Evolutionary conservation across 2,888 invertebrate genomes (phyloP), one percentile per base, ranked within the genome.

Genomic region (Colostygia pectinataria): DNA sequence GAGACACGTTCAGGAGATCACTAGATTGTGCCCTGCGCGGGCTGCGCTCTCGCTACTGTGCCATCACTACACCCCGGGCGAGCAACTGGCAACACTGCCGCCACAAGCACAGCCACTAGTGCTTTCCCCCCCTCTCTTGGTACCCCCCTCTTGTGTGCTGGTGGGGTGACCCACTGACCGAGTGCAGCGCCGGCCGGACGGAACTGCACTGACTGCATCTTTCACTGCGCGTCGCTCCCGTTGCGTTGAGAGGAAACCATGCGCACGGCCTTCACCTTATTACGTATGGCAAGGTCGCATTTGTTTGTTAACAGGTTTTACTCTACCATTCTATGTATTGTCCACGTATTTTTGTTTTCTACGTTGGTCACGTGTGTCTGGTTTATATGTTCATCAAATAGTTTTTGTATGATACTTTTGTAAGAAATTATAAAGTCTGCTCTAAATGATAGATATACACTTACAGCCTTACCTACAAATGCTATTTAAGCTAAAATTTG

Each of bases 81-180:
- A 41, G 62, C 68, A 66, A 68, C 69, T 61, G 61, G 59, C 53
- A 50, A 44, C 48, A 55, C 59, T 54, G 53, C 24, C 59, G 57
- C 55, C 48, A 49, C 55, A 43, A 46, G 56, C 52, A 51, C 24
- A 59, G 57, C 55, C 48, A 49, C 55, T 46, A 46, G 56, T 59
- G 50, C 59, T 50, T 50, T 55, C 55, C 53, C 58, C 48, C 29
- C 58, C 48, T 24, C 29, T 29, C 43, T 24, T 18, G 12, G 29
- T 23, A 6, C 27, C 46, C 51, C 45, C 42, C 39, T 24, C 39
- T 18, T 27, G 6, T 9, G 27, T 58, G 50, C 58, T 48, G 20
- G 20, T 20, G 72, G 76, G 71, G 71, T 81, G 90, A 89, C 90
- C 90, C 82, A 90, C 78, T 90, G 89, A 90, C 90, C 88, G 80